These are phyloP conservation scores for Leptinotarsa lineolata DNA, from an alignment of 1,140 invertebrate genomes.

Conservation along the genomic window DNA sequence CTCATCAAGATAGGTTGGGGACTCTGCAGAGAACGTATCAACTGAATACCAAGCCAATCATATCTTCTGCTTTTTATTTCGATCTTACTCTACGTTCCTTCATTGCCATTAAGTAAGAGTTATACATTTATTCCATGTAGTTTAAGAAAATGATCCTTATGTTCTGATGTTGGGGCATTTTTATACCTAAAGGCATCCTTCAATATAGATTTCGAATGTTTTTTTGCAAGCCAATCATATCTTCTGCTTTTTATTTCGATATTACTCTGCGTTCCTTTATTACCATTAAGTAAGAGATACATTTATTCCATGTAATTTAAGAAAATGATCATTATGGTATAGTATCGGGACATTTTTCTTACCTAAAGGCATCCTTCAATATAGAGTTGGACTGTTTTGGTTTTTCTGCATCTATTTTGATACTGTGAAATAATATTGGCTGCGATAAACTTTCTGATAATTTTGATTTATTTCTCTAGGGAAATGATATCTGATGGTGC, in stretches of 20 bases:
- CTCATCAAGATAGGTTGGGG: conserved; percentile 65
- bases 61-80: conserved; percentile 83
- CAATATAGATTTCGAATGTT: too few species aligned
- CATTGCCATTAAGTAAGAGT: conserved; percentile 69
- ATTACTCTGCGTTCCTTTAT: conserved; percentile 71
- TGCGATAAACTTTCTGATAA: too few species aligned
- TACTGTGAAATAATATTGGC: not conserved
- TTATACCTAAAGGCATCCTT: too few species aligned
- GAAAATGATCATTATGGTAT: not conserved
- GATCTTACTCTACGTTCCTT: conserved; percentile 76
- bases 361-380: not conserved
- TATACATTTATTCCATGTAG: too few species aligned
- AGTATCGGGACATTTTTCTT: not conserved
- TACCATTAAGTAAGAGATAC: conserved; percentile 67
- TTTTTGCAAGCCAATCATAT: conserved; percentile 68
- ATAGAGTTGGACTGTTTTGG: not conserved
- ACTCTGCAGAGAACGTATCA: conserved; percentile 71
- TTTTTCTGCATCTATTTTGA: conserved; percentile 3
- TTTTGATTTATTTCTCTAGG: conserved; percentile 29
- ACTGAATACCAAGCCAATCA: conserved; percentile 70
- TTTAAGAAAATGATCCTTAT: not conserved
- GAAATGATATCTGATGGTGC: conserved; percentile 63
- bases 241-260: conserved; percentile 87
- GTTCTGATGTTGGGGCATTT: not conserved
- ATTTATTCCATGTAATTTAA: too few species aligned